Base-by-base conservation (phyloP, 2,797 vertebrate genomes). In the Diplodus sargus region DNA sequence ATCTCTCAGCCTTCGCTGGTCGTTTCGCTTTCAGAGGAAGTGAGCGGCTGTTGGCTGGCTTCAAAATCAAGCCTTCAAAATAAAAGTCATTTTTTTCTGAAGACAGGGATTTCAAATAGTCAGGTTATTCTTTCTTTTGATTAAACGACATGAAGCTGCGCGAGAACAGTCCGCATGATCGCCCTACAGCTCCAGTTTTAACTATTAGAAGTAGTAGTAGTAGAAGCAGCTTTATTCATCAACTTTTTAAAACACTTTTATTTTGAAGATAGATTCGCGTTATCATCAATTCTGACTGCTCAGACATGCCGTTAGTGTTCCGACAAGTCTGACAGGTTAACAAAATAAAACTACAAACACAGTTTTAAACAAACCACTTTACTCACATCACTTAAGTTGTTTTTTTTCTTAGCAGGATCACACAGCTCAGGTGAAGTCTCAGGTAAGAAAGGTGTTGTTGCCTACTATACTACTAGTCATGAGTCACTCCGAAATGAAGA, bases 1-100 rank as follows among this genome's bases (percentile, higher is more conserved):
- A 7, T 4, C 28, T 34, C 30, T 34, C 3, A 0, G 1, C 0
- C 3, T 0, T 34, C 0, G 1, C 3, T 0, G 4, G 30, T 34
- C 34, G 34, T 82, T 82, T 85, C 79, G 79, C 59, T 90, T 87
- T 81, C 57, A 23, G 45, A 49, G 58, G 63, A 67, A 59, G 7
- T 49, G 3, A 56, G 11, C 14, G 4, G 1, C 1, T 0, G 2
- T 2, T 13, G 18, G 7, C 1, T 0, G 11, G 2, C 25, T 51
- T 56, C 53, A 39, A 11, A 0, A 62, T 22, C 4, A 0, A 15
- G 4, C 28, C 20, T 61, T 81, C 75, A 73, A 76, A 82, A 30
- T 34, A 73, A 74, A 78, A 45, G 22, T 4, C 2, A 2, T 4
- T 9, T 13, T 9, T 13, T 28, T 1, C 7, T 14, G 4, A 28